phyloP scores from a whole-genome alignment of 2,113 vertebrate species.

The Gallinago media region DNA sequence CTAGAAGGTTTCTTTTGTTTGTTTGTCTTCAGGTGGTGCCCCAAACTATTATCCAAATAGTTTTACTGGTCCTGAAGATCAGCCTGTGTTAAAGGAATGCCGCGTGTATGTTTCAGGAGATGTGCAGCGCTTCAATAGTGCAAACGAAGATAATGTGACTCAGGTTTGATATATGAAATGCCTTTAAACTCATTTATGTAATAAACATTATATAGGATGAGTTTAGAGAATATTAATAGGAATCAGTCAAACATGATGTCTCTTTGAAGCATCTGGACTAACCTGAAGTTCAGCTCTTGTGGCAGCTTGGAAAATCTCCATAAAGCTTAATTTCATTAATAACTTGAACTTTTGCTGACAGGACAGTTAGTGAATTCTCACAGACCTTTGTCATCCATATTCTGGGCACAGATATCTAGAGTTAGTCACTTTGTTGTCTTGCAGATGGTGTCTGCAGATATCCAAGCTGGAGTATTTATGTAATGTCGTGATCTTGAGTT shows the following conservation, averaged over 20 bases:
- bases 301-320: neutral
- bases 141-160: slow-evolving; percentile 87
- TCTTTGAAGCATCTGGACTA: neutral
- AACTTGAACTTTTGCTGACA: neutral
- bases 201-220: neutral
- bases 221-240: neutral
- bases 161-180: slow-evolving; percentile 81
- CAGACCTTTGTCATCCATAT: neutral
- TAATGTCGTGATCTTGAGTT: rapidly evolving
- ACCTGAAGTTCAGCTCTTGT: neutral
- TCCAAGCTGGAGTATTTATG: neutral
- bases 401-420: neutral
- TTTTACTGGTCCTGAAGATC: slow-evolving; percentile 86
- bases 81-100: slow-evolving; percentile 74
- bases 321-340: neutral
- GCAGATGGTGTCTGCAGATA: neutral
- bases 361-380: neutral
- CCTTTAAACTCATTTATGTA: neutral
- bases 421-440: neutral
- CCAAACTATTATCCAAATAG: slow-evolving; percentile 98
- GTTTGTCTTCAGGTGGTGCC: slow-evolving; percentile 83
- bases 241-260: neutral
- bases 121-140: slow-evolving; percentile 86
- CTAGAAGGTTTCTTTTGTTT: neutral
- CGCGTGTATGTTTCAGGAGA: slow-evolving; percentile 69